Base-by-base conservation (phyloP, 1,140 invertebrate species). In the Drosophila funebris region DNA sequence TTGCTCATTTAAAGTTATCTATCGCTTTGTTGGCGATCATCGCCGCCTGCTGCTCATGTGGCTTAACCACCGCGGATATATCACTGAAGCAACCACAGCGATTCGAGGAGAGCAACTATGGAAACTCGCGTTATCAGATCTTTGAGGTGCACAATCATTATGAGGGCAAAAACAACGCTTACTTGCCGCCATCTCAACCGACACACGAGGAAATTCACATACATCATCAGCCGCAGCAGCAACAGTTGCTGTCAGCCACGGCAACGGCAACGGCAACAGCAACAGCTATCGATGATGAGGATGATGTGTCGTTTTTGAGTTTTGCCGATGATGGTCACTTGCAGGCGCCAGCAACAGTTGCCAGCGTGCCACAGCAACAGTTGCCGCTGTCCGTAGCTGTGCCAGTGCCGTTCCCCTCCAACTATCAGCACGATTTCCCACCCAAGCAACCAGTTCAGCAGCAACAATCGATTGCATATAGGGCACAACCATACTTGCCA, bases 121-220 rank as follows among this genome's bases (percentile, higher is more conserved):
- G 60, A 31, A 76, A 84, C 29, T 89, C 84, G 1, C 74, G 75
- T 44, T 90, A 90, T 52, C 88, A 90, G 48, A 82, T 90, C 24
- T 90, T 88, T 16, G 88, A 90, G 78, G 88, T 90, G 22, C 88
- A 90, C 68, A 90, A 90, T 50, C 82, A 90, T 8, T 83, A 90
- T 20, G 54, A 71, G 39, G 77, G 57, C 56, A 78, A 73, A 22
- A 54, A 36, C 6, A 56, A 64, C 22, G 60, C 68, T 27, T 78
- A 88, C 33, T 33, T 88, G 61, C 83, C 82, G 16, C 79, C 80
- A 22, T 8, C 37, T 0, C 33, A 27, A 18, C 16, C 37, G 13
- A 67, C 27, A 4, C 64, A 78, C 5, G 44, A 85, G 44, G 69
- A 88, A 61, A 60, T 71, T 2, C 83, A 70, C 46, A 78, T 76